Conservation (phyloP, 2,797 vertebrate species). For the Cossypha niveicapilla region DNA sequence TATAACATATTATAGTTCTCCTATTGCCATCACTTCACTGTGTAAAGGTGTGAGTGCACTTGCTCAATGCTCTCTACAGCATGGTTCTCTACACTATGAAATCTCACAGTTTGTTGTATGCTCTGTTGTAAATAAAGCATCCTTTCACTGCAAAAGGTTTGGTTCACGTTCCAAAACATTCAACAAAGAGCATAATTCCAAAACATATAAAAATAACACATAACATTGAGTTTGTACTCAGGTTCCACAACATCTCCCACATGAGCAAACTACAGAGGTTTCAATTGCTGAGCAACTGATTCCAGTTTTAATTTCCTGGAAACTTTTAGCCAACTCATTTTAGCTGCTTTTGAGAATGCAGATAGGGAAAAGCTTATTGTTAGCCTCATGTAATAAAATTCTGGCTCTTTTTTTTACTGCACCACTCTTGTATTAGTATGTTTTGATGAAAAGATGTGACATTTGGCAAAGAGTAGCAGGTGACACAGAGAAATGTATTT, state of each 20-base stretch:
- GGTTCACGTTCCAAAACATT: not conserved
- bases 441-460: not conserved
- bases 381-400: not conserved
- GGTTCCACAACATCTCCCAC: not conserved
- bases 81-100: not conserved
- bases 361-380: not conserved
- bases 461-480: not conserved
- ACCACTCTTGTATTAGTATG: not conserved
- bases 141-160: not conserved
- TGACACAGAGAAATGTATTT: slow-evolving; percentile 14
- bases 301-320: not conserved
- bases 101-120: not conserved
- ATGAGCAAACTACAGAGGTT: not conserved
- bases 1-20: not conserved
- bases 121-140: not conserved
- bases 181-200: not conserved
- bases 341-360: not conserved
- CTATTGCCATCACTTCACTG: not conserved
- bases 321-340: not conserved
- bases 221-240: not conserved
- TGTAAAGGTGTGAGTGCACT: not conserved
- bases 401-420: not conserved
- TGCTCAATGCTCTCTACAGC: not conserved
- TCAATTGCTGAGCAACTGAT: not conserved
- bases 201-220: not conserved